Evolutionary conservation across 2,888 invertebrate species (phyloP), one percentile per base, ranked within the genome.

Genomic region (Ephialtes manifestator): DNA sequence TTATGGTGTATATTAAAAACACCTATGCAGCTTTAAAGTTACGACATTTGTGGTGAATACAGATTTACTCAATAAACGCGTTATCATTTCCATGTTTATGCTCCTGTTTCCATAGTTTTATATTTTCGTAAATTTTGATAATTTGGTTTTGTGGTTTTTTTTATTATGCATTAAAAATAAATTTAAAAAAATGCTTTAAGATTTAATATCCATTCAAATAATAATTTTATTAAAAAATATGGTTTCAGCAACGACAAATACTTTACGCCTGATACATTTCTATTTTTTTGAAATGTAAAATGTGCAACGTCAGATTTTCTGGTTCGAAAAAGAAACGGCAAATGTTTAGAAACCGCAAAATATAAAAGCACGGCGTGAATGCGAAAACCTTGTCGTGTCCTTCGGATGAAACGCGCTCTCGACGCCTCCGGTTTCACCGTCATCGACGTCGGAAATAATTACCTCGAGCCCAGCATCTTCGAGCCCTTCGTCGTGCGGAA

Each of bases 401-500:
- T 51, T 51, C 51, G 18, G 8, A 18, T 18, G n/a, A 8, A 18
- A 51, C n/a, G 3, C 18, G 51, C 5, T 8, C 18, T n/a, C 58
- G 28, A 24, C 28, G 28, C 13, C 5, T 28, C 58, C 28, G 58
- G 13, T 58, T 58, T 28, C 20, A 58, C 28, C 11, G 5, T 28
- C 5, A 11, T 13, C 58, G 58, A 28, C 58, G 58, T 13, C 58
- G 58, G 58, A 28, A 28, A 51, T 65, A 65, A 53, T 70, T 92
- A 94, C 93, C 94, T 93, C 68, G 94, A 93, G 77, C 94, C 94
- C 28, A 94, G 90, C 90, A 93, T 91, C 89, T 93, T 93, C 82
- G 94, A 93, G 87, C 97, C 97, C 95, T 97, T 98, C 79, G 98
- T 98, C 81, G 98, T 98, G 89, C 97, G 96, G 93, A 98, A 98